These are phyloP conservation scores for Ctenomys sociabilis DNA, from an alignment of 2,113 vertebrate species.

Conservation along the genomic window DNA sequence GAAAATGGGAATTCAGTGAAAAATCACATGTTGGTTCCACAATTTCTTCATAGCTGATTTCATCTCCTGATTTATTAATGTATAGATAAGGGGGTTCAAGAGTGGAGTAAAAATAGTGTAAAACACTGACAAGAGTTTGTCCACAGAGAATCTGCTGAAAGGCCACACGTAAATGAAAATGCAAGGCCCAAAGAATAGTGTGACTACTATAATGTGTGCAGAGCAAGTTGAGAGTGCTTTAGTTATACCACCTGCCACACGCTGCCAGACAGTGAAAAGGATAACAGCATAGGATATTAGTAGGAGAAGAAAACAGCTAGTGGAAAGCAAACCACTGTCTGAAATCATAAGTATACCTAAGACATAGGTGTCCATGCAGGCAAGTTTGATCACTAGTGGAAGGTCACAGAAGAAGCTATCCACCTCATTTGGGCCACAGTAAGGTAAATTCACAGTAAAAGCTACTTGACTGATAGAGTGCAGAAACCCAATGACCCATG, in stretches of 20 bases:
- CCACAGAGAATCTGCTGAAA: conserved; percentile 63
- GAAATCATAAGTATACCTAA: conserved; percentile 65
- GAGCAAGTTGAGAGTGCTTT: conserved; percentile 70
- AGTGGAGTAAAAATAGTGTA: conserved; percentile 71
- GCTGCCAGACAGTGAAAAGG: neutral
- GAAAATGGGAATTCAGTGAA: conserved; percentile 34
- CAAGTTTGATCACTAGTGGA: conserved; percentile 69
- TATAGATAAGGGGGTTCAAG: conserved; percentile 71
- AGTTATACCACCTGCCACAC: neutral
- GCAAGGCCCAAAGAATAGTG: conserved; percentile 68
- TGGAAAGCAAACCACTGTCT: conserved; percentile 62
- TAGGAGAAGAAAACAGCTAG: conserved; percentile 64
- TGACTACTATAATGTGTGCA: conserved; percentile 59
- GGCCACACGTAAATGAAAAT: conserved; percentile 73
- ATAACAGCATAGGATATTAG: conserved; percentile 52
- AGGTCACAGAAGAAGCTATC: conserved; percentile 75
- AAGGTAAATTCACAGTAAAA: conserved; percentile 74
- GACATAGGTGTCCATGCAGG: conserved; percentile 67
- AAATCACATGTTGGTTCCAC: neutral
- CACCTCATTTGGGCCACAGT: conserved; percentile 67
- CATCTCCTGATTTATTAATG: conserved; percentile 71
- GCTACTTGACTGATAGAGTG: conserved; percentile 66
- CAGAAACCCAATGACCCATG: conserved; percentile 68
- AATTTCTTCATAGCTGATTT: conserved; percentile 67
- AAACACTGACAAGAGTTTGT: conserved; percentile 76